phyloP scores from a whole-genome alignment of 2,113 vertebrate species.

The Oryctolagus cuniculus region DNA sequence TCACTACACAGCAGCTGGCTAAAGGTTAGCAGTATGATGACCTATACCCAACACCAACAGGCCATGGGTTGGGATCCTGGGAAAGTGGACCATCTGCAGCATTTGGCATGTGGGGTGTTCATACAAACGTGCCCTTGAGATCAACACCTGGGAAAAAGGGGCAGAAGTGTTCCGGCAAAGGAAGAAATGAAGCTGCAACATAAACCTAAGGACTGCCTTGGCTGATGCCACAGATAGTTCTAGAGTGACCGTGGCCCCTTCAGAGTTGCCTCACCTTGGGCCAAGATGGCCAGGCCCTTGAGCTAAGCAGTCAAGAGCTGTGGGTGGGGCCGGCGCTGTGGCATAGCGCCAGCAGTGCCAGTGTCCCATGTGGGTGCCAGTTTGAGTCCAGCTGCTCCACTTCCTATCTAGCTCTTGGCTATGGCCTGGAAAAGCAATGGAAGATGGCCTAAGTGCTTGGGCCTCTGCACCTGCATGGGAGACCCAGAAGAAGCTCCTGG shows the following conservation, averaged over 20 bases:
- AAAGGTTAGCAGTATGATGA: background rate
- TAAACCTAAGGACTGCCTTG: background rate
- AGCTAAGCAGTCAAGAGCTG: no score
- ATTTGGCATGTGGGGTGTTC: background rate
- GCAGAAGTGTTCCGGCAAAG: background rate
- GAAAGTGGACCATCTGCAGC: background rate
- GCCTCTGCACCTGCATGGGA: no score
- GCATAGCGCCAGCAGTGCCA: no score
- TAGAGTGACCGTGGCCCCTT: background rate
- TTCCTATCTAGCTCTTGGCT: no score
- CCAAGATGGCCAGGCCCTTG: background rate
- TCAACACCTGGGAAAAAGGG: background rate
- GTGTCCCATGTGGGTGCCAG: no score
- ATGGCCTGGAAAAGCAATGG: no score
- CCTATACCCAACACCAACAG: background rate
- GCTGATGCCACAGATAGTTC: background rate
- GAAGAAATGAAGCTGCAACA: no score
- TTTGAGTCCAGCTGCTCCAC: no score
- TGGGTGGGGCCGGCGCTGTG: no score
- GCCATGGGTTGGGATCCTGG: background rate
- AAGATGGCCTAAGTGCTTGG: no score
- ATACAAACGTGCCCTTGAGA: background rate
- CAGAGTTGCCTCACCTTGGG: background rate
- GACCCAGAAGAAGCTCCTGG: no score
- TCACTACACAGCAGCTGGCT: background rate